These are phyloP conservation scores for Gracilinanus agilis DNA, from an alignment of 2,113 vertebrate species.

Conservation along the genomic window DNA sequence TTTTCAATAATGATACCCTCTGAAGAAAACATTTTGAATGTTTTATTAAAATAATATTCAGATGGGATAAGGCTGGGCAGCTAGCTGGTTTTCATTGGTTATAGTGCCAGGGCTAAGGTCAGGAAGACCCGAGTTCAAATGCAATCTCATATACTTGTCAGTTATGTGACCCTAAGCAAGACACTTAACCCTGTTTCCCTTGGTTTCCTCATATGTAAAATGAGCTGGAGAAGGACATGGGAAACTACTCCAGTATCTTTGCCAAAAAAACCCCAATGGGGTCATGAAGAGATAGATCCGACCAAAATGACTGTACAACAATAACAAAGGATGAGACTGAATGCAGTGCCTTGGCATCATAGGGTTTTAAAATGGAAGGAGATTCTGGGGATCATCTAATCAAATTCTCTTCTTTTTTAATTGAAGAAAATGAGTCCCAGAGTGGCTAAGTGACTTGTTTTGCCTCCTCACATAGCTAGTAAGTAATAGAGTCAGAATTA, in stretches of 20 bases:
- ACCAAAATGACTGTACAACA: neutral
- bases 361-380: neutral
- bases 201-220: neutral
- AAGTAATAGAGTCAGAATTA: neutral
- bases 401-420: neutral
- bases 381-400: neutral
- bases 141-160: neutral
- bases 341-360: neutral
- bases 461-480: neutral
- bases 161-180: neutral
- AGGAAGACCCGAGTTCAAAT: neutral
- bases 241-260: neutral
- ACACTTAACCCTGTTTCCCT: neutral
- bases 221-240: neutral
- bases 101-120: neutral
- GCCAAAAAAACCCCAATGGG: neutral
- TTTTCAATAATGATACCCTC: constrained; percentile 28
- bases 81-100: neutral
- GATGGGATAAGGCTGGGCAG: neutral
- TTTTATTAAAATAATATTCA: constrained; percentile 2
- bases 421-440: neutral
- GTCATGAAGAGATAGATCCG: neutral
- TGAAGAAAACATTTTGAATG: constrained; percentile 54
- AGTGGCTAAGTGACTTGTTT: neutral
- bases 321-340: neutral